phyloP scores from a whole-genome alignment of 2,888 invertebrate species.

The Euclidia mi region DNA sequence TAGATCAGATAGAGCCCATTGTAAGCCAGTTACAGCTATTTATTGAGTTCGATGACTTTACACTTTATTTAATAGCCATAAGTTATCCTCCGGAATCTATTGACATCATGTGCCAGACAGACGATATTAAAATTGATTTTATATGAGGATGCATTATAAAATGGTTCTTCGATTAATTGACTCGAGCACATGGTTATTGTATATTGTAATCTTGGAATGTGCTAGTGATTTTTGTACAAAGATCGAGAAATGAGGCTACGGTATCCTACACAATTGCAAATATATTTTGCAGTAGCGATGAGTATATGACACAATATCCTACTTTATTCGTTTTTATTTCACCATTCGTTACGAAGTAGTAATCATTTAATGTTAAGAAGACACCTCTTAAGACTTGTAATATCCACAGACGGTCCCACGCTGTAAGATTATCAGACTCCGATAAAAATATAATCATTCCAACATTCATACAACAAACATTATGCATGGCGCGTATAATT shows the following conservation, averaged over 20 bases:
- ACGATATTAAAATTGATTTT: background rate
- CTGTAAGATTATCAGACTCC: too few relatives aligned
- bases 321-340: too few relatives aligned
- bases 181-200: background rate
- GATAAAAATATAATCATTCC: background rate
- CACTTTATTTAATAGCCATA: conserved; percentile 62
- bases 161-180: background rate
- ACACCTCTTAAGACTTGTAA: too few relatives aligned
- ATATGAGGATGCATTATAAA: background rate
- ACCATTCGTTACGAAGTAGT: too few relatives aligned
- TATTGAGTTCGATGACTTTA: conserved; percentile 76
- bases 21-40: conserved; percentile 71
- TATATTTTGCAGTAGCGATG: too few relatives aligned
- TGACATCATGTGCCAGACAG: conserved; percentile 22
- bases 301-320: too few relatives aligned
- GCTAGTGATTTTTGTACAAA: too few relatives aligned
- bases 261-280: too few relatives aligned
- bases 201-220: too few relatives aligned
- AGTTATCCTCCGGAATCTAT: conserved; percentile 54
- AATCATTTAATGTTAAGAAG: too few relatives aligned
- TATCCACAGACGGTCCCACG: too few relatives aligned
- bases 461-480: background rate
- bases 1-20: conserved; percentile 75
- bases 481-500: conserved; percentile 24
- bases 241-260: too few relatives aligned